Evolutionary conservation across 2,797 vertebrate species (phyloP), one percentile per base, ranked within the genome.

Genomic region (Malacoctenus gilli): DNA sequence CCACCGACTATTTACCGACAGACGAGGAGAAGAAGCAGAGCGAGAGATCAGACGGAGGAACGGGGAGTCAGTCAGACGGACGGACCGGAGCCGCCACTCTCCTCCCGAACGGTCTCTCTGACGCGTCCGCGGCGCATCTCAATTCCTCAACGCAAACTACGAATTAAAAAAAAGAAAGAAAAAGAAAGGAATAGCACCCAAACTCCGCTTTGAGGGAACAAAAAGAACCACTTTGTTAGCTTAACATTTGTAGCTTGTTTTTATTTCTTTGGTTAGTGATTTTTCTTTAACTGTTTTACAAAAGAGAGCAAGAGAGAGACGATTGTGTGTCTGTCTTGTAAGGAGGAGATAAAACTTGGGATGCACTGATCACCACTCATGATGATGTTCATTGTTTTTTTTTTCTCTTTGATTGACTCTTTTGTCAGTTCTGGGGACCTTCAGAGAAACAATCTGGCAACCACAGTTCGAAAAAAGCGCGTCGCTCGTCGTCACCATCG

Each of bases 171-270:
- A 66, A 72, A n/a, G n/a, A n/a, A n/a, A n/a, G n/a, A n/a, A n/a
- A n/a, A n/a, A n/a, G n/a, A n/a, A n/a, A n/a, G n/a, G n/a, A n/a
- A 51, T 65, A 65, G 80, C 60, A 31, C 58, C 60, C 62, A 69
- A 70, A 11, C 49, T 70, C 22, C 60, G n/a, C 43, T 71, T 32
- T 22, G 72, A 74, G 74, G 79, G 62, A 86, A 66, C 71, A 77
- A 81, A 83, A 81, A 81, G 65, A 90, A 89, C 89, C 88, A 89
- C 87, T 88, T 84, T 77, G 68, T 85, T 90, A 87, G 83, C 65
- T 63, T 87, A 88, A 89, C 82, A 84, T 82, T 81, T 60, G 50
- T 90, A 90, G 82, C 9, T 20, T 67, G 60, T 83, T 85, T 88
- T 84, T 65, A 62, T 75, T 83, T 84, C 12, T 75, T 80, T 72